Conservation (phyloP, 2,113 vertebrate species). For the Crotalus tigris region DNA sequence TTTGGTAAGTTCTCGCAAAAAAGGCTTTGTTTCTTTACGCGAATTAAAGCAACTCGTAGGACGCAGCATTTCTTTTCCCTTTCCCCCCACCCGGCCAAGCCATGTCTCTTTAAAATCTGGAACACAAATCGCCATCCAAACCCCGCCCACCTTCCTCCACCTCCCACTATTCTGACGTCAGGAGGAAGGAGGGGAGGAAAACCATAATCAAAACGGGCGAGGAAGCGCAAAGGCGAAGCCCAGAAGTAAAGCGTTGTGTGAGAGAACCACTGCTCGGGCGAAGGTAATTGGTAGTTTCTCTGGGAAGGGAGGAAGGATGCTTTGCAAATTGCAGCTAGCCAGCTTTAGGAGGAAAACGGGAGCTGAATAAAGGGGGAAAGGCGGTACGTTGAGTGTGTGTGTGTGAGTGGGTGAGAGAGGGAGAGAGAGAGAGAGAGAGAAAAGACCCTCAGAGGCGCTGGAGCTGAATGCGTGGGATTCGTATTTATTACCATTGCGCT, state of each 20-base stretch:
- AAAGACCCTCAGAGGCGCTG: background rate
- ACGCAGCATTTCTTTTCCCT: background rate
- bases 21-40: background rate
- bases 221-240: background rate
- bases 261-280: constrained; percentile 1
- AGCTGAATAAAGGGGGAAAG: background rate
- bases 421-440: too few species aligned
- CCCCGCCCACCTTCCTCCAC: constrained; percentile 63
- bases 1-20: background rate
- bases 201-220: background rate
- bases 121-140: constrained; percentile 53
- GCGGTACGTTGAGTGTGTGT: background rate
- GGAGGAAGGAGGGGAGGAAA: constrained; percentile 38
- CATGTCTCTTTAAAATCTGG: constrained; percentile 62
- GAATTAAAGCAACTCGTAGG: background rate
- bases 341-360: background rate
- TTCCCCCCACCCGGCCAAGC: background rate
- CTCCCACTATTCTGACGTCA: constrained; percentile 67
- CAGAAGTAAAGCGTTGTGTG: background rate
- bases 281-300: background rate
- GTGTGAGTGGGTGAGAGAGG: too few species aligned
- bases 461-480: background rate
- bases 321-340: constrained; percentile 9
- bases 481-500: too few species aligned
- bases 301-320: constrained; percentile 29